These are phyloP conservation scores for Fragum fragum DNA, from an alignment of 2,888 invertebrate genomes.

Conservation along the genomic window DNA sequence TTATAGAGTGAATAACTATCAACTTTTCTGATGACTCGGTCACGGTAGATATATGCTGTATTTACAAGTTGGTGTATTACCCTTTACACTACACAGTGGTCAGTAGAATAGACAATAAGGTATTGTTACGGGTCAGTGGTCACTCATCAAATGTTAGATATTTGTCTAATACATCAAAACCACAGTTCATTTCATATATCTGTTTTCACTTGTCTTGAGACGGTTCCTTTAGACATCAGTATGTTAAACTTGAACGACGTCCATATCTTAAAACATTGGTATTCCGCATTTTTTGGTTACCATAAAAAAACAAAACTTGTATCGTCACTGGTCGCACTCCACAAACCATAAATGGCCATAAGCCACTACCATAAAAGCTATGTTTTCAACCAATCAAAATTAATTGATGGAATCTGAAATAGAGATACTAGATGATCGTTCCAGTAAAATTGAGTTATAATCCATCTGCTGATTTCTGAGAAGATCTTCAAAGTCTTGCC, in stretches of 20 bases:
- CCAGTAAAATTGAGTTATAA: too few relatives aligned
- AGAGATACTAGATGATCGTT: too few relatives aligned
- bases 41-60: background rate
- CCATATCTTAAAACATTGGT: background rate
- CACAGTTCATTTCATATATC: background rate
- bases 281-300: background rate
- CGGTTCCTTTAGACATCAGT: background rate
- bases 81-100: background rate
- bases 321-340: background rate
- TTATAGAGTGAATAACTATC: background rate
- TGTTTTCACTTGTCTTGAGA: background rate
- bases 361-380: too few relatives aligned
- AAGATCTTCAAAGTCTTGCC: too few relatives aligned
- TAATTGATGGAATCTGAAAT: too few relatives aligned
- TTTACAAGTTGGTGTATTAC: background rate
- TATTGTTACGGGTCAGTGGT: background rate
- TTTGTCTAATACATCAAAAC: background rate
- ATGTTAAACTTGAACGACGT: background rate
- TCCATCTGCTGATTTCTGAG: too few relatives aligned
- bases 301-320: background rate
- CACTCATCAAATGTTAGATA: background rate
- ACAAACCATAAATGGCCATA: too few relatives aligned
- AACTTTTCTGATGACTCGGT: background rate
- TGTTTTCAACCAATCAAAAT: too few relatives aligned
- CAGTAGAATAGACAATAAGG: background rate